Percentiles rank a stretch among this genome's conserved stretches.
Evolutionary conservation across 2,113 vertebrate species (phyloP).

Genomic region (Channa argus): DNA sequence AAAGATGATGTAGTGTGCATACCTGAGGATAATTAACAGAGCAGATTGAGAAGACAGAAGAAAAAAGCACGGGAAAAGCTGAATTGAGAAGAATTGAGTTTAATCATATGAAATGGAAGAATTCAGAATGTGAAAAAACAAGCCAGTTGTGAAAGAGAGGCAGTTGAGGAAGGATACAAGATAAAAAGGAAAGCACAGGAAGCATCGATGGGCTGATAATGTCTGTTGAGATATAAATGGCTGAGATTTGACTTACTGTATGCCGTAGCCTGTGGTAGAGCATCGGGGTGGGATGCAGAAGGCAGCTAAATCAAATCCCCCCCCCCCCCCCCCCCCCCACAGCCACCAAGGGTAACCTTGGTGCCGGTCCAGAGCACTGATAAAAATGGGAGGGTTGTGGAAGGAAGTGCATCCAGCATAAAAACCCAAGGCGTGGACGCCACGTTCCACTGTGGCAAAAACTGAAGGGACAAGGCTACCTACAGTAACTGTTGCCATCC

Average conservation of each 20-base stretch:
- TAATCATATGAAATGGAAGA: constrained; percentile 33
- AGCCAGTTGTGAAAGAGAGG: constrained; percentile 35
- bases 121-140: constrained; percentile 57
- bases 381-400: too few relatives aligned
- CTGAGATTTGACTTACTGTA: background rate
- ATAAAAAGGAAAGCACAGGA: constrained; percentile 18
- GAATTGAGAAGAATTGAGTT: constrained; percentile 21
- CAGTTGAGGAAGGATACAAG: background rate
- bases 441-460: too few relatives aligned
- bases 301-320: too few relatives aligned
- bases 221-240: constrained; percentile 8
- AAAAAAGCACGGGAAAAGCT: constrained; percentile 52
- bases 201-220: constrained; percentile 22
- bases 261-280: background rate
- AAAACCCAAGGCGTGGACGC: too few relatives aligned
- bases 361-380: too few relatives aligned
- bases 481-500: constrained; percentile 11
- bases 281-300: too few relatives aligned
- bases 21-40: constrained; percentile 1
- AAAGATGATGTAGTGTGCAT: constrained; percentile 6
- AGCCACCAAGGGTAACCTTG: too few relatives aligned
- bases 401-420: too few relatives aligned
- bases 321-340: too few relatives aligned
- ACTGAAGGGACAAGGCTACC: background rate
- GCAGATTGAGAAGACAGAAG: constrained; percentile 12